phyloP scores from a whole-genome alignment of 2,797 vertebrate genomes.

The Rhodeus uyekii region DNA sequence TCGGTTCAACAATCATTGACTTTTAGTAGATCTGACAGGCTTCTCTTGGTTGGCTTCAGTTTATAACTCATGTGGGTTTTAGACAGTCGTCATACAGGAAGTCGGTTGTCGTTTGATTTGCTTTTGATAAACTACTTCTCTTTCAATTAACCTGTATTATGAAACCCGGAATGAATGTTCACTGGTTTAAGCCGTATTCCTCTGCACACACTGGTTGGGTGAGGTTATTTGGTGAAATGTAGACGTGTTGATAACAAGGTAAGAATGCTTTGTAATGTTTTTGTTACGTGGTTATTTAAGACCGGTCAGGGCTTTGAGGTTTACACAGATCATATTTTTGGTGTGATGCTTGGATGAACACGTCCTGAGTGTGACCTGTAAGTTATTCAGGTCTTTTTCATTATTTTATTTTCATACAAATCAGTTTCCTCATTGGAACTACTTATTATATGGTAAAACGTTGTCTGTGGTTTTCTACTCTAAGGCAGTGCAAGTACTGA shows the following conservation, averaged over 20 bases:
- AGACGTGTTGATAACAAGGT: slow-evolving; percentile 2
- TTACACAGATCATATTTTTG: background rate
- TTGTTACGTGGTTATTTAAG: background rate
- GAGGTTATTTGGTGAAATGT: background rate
- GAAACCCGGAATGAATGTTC: background rate
- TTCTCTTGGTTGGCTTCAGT: background rate
- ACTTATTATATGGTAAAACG: background rate
- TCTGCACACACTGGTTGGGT: background rate
- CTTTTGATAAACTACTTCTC: slow-evolving; percentile 5
- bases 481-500: background rate
- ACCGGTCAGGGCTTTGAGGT: background rate
- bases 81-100: background rate
- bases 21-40: background rate
- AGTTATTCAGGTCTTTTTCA: background rate
- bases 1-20: background rate
- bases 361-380: slow-evolving; percentile 1
- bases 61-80: slow-evolving; percentile 1
- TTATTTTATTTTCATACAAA: background rate
- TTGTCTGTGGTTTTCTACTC: background rate
- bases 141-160: background rate
- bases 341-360: background rate
- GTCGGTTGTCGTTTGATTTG: slow-evolving; percentile 7
- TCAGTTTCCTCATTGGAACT: background rate
- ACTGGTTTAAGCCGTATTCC: background rate
- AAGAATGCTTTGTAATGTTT: background rate